A percentile compares a stretch with the other conserved stretches of the same genome.
phyloP scores from a whole-genome alignment of 2,113 vertebrate species.

The Apus apus region DNA sequence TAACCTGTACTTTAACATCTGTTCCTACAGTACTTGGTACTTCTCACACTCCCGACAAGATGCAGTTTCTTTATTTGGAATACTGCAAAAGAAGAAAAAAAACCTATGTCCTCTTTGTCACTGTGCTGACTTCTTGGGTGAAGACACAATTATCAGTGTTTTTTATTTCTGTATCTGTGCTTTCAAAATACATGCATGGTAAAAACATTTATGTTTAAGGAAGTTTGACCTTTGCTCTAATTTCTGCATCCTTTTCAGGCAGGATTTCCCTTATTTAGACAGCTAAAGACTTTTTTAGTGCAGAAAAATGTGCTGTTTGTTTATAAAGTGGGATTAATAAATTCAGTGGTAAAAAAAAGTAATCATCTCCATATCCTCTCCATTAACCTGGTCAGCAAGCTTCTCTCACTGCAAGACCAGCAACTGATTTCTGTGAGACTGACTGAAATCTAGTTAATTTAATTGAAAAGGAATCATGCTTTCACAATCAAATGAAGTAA shows the following conservation, averaged over 20 bases:
- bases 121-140: background rate
- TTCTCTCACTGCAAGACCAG: background rate
- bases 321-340: background rate
- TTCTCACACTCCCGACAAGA: background rate
- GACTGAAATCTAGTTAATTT: background rate
- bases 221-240: conserved; percentile 32
- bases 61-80: background rate
- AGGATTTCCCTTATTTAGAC: conserved; percentile 43
- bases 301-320: background rate
- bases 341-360: background rate
- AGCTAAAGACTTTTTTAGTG: background rate
- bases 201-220: background rate
- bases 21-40: background rate
- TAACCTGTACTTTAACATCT: background rate
- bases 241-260: conserved; percentile 30
- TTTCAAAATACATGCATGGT: background rate
- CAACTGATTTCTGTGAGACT: background rate
- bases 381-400: background rate
- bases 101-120: background rate
- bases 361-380: background rate
- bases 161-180: background rate
- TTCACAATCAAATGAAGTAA: background rate
- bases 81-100: background rate
- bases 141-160: background rate
- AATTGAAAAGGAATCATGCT: background rate